Base-by-base conservation (phyloP, 2,113 vertebrate species). In the Macheiramphus alcinus region DNA sequence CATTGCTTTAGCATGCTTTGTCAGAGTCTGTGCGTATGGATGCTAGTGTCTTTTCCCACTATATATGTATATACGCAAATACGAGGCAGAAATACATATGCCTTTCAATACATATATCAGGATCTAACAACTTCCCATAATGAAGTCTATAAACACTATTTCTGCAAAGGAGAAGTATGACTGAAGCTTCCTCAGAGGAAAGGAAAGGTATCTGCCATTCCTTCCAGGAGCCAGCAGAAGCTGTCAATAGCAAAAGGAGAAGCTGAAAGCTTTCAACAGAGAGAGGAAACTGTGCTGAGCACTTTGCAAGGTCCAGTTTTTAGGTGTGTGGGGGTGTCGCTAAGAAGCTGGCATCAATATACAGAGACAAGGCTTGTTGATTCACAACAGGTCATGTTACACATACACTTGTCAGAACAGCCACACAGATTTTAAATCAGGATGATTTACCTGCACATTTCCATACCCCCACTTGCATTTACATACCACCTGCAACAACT, bases 381-480 rank as follows among this genome's bases (percentile, higher is more conserved):
- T 45, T 85, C 56, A 63, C 42, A 92, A 45, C 3, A 9, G 13
- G 22, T 42, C 31, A 6, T 16, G 20, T 45, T 34, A 89, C 16
- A 76, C 25, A 25, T 4, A 48, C 11, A 31, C 18, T 36, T 65
- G 13, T 32, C 42, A 53, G 38, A 92, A 84, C 4, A 23, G 47
- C 12, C 61, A 90, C 0, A 0, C 4, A 29, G 25, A 14, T 55
- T 78, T 96, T 53, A 53, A 83, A 80, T 62, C 12, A 45, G 26
- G 32, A 86, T 0, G 0, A 47, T 8, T 5, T 7, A 81, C 25
- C 34, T 45, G 20, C 23, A 34, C 7, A 2, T 3, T 7, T 31
- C 34, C 2, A 0, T 27, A 55, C 4, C 4, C 11, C 11, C 13
- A 22, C 11, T 40, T 55, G 45, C 15, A 56, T 36, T 72, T 66